Conservation (phyloP, 2,113 vertebrate genomes). For the Oreochromis aureus region DNA sequence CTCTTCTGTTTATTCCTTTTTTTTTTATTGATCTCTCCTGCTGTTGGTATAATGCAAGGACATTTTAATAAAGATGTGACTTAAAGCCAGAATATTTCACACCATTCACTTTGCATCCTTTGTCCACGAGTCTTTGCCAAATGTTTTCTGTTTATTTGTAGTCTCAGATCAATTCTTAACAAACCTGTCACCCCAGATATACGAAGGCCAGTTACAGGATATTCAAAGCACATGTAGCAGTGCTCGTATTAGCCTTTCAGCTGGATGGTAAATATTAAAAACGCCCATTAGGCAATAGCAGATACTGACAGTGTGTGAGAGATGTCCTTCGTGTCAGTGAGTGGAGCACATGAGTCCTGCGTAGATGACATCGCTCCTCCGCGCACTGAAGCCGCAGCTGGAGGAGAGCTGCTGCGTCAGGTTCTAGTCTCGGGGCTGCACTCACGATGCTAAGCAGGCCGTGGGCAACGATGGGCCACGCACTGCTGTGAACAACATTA, state of each 20-base stretch:
- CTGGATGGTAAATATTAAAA: background rate
- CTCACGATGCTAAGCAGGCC: background rate
- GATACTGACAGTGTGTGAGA: background rate
- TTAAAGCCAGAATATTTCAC: background rate
- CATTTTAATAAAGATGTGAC: conserved; percentile 31
- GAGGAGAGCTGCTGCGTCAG: background rate
- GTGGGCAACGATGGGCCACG: background rate
- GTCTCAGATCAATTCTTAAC: background rate
- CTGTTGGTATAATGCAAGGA: background rate
- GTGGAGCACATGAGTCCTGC: background rate
- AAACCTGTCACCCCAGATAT: background rate
- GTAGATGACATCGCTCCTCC: background rate
- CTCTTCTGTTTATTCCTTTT: conserved; percentile 37
- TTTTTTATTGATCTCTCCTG: background rate
- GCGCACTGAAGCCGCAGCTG: background rate
- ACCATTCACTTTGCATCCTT: background rate
- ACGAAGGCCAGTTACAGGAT: background rate
- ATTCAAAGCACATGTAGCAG: background rate
- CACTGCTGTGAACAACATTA: background rate
- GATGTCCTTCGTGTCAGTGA: background rate
- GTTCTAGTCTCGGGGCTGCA: background rate
- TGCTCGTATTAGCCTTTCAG: background rate
- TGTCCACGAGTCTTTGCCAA: background rate
- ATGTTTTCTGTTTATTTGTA: background rate
- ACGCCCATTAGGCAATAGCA: background rate